Evolutionary conservation across 2,888 invertebrate genomes (phyloP), one percentile per base, ranked within the genome.

Genomic region (Masnerella sp.): DNA sequence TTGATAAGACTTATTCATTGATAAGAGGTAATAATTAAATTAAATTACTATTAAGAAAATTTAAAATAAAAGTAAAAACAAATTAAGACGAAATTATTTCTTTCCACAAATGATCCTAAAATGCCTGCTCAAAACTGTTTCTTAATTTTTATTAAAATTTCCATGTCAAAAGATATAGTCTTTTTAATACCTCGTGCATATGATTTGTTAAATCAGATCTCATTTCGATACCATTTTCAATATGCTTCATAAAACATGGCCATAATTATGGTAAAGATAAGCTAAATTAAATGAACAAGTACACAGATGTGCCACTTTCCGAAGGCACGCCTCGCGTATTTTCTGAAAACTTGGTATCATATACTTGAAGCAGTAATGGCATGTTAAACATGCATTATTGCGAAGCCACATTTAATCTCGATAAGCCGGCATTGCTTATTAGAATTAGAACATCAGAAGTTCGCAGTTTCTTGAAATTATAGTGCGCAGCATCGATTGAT

Each of bases 311-410:
- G 5, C 47, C 8, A 28, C 47, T 47, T 47, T 32, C 18, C 32
- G 2, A 20, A 17, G 7, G n/a, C n/a, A n/a, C n/a, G n/a, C n/a
- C n/a, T n/a, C 1, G n/a, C 28, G 11, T 47, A 32, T 47, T 12
- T 32, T 18, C 17, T 11, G 17, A 17, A 15, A 45, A 45, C 25
- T 18, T 18, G 9, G 15, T 40, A 40, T 20, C 40, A 17, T 15
- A 12, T 38, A 17, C 38, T 38, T 38, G 1, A 43, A 8, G 9
- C 32, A 12, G 15, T 56, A 43, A 56, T 43, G 42, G 22, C 58
- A 56, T 32, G 56, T 32, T 47, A 38, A 38, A 28, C 59, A 28
- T 15, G 12, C 38, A 28, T 58, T 59, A 59, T 28, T 38, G 32
- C 14, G 25, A 59, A 59, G 18, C 12, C 15, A 9, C 12, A 3